A percentile compares a stretch with the other conserved stretches of the same genome.
phyloP scores from a whole-genome alignment of 2,113 vertebrate genomes.

The Microtus montanus region DNA sequence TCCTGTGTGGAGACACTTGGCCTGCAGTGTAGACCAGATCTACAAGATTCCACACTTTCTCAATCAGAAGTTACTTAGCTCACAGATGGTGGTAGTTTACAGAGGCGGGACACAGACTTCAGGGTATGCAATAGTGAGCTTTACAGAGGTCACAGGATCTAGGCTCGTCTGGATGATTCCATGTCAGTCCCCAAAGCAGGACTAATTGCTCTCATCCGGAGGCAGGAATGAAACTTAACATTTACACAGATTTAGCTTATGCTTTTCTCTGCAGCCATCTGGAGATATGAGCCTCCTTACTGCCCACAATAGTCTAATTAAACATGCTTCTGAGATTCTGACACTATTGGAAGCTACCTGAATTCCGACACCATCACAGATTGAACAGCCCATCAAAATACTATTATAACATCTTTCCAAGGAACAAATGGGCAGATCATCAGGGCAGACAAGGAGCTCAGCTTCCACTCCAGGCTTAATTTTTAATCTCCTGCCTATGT shows the following conservation, averaged over 20 bases:
- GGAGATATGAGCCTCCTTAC: neutral
- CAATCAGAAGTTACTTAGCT: neutral
- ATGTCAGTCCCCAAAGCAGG: neutral
- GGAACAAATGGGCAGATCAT: neutral
- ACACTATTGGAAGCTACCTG: neutral
- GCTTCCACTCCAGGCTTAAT: neutral
- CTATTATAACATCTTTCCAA: neutral
- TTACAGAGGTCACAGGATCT: neutral
- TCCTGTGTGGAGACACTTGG: neutral
- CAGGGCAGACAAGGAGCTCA: neutral
- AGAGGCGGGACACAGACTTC: too few species aligned
- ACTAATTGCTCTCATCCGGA: neutral
- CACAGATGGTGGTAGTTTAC: neutral
- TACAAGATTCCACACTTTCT: neutral
- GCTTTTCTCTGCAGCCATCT: neutral
- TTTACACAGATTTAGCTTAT: neutral
- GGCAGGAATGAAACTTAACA: neutral
- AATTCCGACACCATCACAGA: neutral
- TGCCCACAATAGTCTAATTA: neutral
- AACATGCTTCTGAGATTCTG: neutral
- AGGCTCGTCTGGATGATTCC: neutral
- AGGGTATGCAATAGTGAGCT: neutral
- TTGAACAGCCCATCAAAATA: neutral
- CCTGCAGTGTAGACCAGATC: neutral
- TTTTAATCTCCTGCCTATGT: neutral